Percentiles rank a stretch among this genome's conserved stretches.
Conservation (phyloP, 2,888 invertebrate genomes). For the Dromius quadrimaculatus region DNA sequence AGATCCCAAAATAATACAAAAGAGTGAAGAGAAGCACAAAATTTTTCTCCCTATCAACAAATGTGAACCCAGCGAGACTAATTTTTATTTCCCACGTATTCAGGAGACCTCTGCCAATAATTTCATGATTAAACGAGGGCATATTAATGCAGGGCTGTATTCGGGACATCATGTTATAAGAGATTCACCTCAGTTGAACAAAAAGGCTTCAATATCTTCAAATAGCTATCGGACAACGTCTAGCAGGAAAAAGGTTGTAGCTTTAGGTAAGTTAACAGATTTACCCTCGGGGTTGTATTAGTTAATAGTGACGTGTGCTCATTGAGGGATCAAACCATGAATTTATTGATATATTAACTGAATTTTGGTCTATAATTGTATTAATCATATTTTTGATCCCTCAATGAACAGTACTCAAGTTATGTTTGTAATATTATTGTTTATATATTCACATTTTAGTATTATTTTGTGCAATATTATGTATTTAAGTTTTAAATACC, state of each 20-base stretch:
- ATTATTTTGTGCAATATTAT: slow-evolving; percentile 47
- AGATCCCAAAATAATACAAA: slow-evolving; percentile 49
- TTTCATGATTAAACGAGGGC: slow-evolving; percentile 74
- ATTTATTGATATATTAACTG: too few relatives aligned
- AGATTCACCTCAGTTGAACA: slow-evolving; percentile 58
- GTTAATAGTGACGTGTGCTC: too few relatives aligned
- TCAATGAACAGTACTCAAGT: not conserved
- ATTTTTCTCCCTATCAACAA: slow-evolving; percentile 63
- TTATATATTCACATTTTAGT: slow-evolving; percentile 23
- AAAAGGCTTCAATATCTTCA: slow-evolving; percentile 65
- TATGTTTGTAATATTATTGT: not conserved
- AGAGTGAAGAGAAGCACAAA: slow-evolving; percentile 62
- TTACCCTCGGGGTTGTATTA: slow-evolving; percentile 81
- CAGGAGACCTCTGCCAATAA: slow-evolving; percentile 65
- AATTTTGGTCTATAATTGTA: too few relatives aligned
- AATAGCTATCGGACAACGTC: slow-evolving; percentile 52
- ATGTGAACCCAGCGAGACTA: slow-evolving; percentile 63
- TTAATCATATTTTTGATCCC: not conserved
- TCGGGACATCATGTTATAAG: slow-evolving; percentile 70
- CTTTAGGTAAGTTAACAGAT: slow-evolving; percentile 76
- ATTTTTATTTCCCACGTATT: slow-evolving; percentile 65
- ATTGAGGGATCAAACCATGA: too few relatives aligned
- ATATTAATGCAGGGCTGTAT: slow-evolving; percentile 75
- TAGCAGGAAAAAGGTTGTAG: slow-evolving; percentile 52
- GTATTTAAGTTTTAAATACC: slow-evolving; percentile 49